Evolutionary conservation across 2,888 invertebrate genomes (phyloP), one percentile per base, ranked within the genome.

Genomic region (Seira musarum): DNA sequence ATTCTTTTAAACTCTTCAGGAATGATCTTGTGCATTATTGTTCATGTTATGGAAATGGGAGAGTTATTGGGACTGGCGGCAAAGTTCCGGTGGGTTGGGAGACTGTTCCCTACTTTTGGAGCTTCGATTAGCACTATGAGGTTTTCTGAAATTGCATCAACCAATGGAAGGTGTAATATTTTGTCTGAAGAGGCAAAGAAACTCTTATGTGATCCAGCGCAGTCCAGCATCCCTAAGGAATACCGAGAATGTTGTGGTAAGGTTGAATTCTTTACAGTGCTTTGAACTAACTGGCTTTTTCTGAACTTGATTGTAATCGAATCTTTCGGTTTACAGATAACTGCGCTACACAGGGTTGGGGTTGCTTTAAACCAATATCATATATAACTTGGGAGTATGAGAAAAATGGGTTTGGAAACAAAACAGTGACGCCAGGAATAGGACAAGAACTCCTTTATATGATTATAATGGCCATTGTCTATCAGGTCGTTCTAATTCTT

Each of bases 71-170:
- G 21, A 2, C 13, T 81, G 8, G 72, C 72, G 6, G 40, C 15
- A 35, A 65, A 79, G 57, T 40, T 69, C n/a, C 67, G 82, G 57
- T 69, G 80, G 79, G n/a, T 83, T 65, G 83, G 79, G 15, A 24
- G 86, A 57, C 6, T 86, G n/a, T 84, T 86, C 46, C 86, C 86
- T 15, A 83, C 84, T 0, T 86, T 83, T 80, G 83, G 84, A 40
- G 83, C 84, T n/a, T 72, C 83, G n/a, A 78, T 82, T 5, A 77
- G 79, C 24, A 78, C 76, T 3, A 84, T 85, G 83, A 3, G 49
- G 30, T 85, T 75, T 65, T 46, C 76, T 15, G 79, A 82, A 61
- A 84, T 82, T 6, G 84, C 85, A 0, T 68, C 83, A 3, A 71
- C 63, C 15, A 85, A 85, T 69, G 80, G 82, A 24, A 75, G 78